These are phyloP conservation scores for Clepsis dumicolana DNA, from an alignment of 2,888 invertebrate species.

Conservation along the genomic window DNA sequence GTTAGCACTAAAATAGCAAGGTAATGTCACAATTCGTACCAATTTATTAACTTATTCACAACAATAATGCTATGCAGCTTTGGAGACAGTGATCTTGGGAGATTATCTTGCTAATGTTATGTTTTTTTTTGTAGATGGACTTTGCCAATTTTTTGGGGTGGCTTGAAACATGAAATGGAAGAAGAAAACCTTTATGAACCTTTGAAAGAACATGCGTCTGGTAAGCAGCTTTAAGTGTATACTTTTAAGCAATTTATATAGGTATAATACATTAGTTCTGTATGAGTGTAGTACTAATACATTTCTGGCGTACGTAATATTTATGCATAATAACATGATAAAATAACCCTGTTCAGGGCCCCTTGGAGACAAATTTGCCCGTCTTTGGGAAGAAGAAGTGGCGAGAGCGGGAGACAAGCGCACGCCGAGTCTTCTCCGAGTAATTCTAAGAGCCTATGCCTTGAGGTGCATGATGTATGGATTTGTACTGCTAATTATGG, in stretches of 20 bases:
- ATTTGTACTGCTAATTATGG: constrained; percentile 85
- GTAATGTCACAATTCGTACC: too few relatives aligned
- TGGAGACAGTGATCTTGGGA: too few relatives aligned
- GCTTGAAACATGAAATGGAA: constrained; percentile 90
- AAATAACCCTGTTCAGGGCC: constrained; percentile 60
- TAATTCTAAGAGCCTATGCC: constrained; percentile 87
- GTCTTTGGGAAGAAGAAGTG: constrained; percentile 84
- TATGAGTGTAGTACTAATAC: too few relatives aligned
- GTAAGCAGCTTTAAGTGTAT: constrained; percentile 54
- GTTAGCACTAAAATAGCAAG: too few relatives aligned
- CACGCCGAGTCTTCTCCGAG: constrained; percentile 84
- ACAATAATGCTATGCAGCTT: too few relatives aligned
- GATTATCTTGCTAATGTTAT: too few relatives aligned
- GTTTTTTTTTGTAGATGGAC: constrained; percentile 88
- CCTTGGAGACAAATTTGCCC: constrained; percentile 80
- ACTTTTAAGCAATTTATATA: too few relatives aligned
- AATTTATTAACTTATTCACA: too few relatives aligned
- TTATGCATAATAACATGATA: neutral
- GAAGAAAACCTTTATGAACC: constrained; percentile 92
- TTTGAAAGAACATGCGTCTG: constrained; percentile 90
- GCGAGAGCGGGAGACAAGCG: constrained; percentile 72
- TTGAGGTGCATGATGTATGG: constrained; percentile 86
- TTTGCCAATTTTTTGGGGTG: constrained; percentile 91
- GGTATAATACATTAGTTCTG: too few relatives aligned
- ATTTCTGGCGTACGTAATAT: neutral